Evolutionary conservation across 1,140 invertebrate species (phyloP).

Genomic region (Rhagoletis zephyria): DNA sequence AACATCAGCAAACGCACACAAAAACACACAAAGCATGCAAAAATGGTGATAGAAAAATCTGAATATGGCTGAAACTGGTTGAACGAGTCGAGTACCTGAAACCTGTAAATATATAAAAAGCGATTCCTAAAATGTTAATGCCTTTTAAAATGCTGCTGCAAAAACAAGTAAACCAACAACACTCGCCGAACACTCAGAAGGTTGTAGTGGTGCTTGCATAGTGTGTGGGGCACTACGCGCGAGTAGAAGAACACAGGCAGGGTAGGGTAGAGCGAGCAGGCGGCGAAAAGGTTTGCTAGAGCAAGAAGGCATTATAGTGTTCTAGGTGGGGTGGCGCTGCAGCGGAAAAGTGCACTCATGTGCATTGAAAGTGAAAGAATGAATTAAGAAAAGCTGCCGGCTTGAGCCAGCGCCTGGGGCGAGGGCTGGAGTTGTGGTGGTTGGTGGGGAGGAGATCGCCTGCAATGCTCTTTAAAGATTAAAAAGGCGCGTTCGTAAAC

Average conservation of each 20-base stretch:
- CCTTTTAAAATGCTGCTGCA: neutral
- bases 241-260: neutral
- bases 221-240: neutral
- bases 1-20: neutral
- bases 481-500: conserved; percentile 28
- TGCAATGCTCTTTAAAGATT: conserved; percentile 21
- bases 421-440: neutral
- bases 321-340: conserved; percentile 51
- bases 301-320: neutral
- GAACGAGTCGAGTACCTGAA: neutral
- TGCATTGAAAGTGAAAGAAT: conserved; percentile 70
- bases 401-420: neutral
- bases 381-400: conserved; percentile 25
- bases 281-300: neutral
- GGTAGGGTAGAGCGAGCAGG: neutral
- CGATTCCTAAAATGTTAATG: conserved; percentile 21
- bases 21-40: neutral
- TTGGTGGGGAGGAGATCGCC: neutral
- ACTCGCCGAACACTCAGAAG: neutral
- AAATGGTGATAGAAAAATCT: neutral
- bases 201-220: neutral
- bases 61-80: neutral
- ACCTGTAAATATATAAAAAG: neutral
- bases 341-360: conserved; percentile 64
- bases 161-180: neutral